A percentile compares a stretch with the other conserved stretches of the same genome.
phyloP scores from a whole-genome alignment of 1,140 invertebrate species.

The Euwallacea similis region DNA sequence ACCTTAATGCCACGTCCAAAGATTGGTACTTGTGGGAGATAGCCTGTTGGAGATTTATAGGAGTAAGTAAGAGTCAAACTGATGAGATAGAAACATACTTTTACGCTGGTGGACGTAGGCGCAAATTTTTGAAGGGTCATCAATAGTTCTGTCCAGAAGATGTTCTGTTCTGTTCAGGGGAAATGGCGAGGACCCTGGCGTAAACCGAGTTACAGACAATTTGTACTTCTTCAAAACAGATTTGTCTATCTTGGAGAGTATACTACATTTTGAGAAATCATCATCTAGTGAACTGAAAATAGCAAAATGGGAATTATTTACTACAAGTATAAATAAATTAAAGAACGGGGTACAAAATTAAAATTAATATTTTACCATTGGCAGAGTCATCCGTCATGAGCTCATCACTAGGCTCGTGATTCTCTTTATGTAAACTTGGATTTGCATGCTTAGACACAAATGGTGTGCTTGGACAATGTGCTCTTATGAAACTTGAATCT shows the following conservation, averaged over 20 bases:
- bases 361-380: too few species aligned
- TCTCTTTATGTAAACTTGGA: too few species aligned
- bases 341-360: too few species aligned
- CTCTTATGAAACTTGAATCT: too few species aligned
- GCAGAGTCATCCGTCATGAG: too few species aligned
- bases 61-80: background rate
- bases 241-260: background rate
- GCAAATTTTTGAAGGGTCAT: background rate
- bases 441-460: too few species aligned
- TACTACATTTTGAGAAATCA: background rate
- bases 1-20: background rate
- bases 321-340: too few species aligned
- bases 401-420: too few species aligned
- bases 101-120: background rate
- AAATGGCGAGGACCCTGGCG: background rate
- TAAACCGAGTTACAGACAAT: background rate
- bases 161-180: background rate
- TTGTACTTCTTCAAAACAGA: background rate
- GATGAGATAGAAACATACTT: background rate
- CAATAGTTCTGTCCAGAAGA: background rate
- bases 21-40: background rate
- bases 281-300: background rate
- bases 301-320: background rate
- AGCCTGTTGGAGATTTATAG: background rate
- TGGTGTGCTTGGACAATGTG: too few species aligned